phyloP scores from a whole-genome alignment of 2,797 vertebrate genomes.

The Micropoecilia bifurca region DNA sequence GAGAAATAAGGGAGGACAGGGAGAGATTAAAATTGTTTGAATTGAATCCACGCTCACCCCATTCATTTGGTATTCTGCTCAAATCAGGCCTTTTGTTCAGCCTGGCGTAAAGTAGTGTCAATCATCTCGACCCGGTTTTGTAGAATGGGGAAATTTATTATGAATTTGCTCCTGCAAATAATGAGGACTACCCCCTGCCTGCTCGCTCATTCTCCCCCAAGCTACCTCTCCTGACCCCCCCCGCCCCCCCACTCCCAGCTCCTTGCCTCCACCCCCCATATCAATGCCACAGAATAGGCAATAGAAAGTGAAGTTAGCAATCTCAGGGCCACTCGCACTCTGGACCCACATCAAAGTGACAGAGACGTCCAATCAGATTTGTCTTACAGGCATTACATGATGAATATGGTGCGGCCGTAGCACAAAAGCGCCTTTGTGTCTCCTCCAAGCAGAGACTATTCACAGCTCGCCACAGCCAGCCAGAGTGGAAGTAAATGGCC shows the following conservation, averaged over 20 bases:
- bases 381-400: conserved; percentile 91
- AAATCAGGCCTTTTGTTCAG: conserved; percentile 86
- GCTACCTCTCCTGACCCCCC: conserved; percentile 59
- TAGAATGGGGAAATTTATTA: conserved; percentile 85
- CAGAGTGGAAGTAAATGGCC: conserved; percentile 90
- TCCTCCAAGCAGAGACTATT: conserved; percentile 85
- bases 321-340: conserved; percentile 84
- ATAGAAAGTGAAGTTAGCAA: conserved; percentile 85
- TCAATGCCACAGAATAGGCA: conserved; percentile 81
- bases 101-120: conserved; percentile 85
- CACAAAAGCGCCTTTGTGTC: conserved; percentile 89
- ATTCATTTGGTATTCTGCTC: conserved; percentile 86
- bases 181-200: conserved; percentile 82
- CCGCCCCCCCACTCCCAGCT: neutral
- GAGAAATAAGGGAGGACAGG: conserved; percentile 73
- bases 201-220: conserved; percentile 55
- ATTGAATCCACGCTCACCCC: conserved; percentile 84
- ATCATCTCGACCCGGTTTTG: conserved; percentile 85
- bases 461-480: conserved; percentile 86
- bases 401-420: conserved; percentile 86
- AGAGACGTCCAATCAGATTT: conserved; percentile 91
- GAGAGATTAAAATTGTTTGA: conserved; percentile 88
- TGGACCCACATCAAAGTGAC: conserved; percentile 90
- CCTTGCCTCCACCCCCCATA: conserved; percentile 58
- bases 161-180: conserved; percentile 87